Evolutionary conservation across 2,113 vertebrate genomes (phyloP), one percentile per base, ranked within the genome.

Genomic region (Marcusenius ussheri): DNA sequence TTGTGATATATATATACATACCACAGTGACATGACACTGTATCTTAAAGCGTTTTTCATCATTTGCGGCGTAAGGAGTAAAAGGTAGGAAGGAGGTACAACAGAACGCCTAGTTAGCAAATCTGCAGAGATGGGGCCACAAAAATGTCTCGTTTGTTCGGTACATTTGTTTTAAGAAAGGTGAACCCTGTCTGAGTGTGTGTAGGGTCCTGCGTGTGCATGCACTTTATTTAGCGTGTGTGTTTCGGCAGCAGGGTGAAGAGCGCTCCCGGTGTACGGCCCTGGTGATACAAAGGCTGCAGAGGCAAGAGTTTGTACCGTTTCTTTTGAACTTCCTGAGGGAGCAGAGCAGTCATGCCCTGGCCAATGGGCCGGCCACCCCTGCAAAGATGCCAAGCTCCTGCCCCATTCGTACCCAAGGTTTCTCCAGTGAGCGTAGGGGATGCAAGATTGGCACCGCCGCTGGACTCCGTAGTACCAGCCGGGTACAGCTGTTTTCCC

Each of bases 241-340:
- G 91, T 91, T 7, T 77, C 91, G 1, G 0, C 92, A 97, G 97
- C 95, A 95, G 5, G 91, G 88, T 83, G 94, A 95, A 47, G 90
- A 91, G 31, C 86, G 92, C 58, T 77, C 93, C 21, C 88, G 92
- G 3, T 91, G 93, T 53, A 94, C 96, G 46, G 91, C 93, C 5
- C 93, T 93, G 6, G 27, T 93, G n/a, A 91, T 93, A 8, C 94
- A 97, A 46, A 87, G n/a, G 89, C 93, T 95, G 0, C 96, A 96
- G 91, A 97, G 95, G 91, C 97, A 97, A 87, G 98, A 98, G 90
- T 99, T 99, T 94, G 97, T 99, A 90, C 96, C 98, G 89, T 99
- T 98, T 92, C 94, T 99, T 87, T 94, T 99, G 27, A 99, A 99
- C 93, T 99, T 98, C 94, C 95, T 99, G 92, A 95, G 98, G 90